Evolutionary conservation across 2,113 vertebrate species (phyloP).

Genomic region (Megaptera novaeangliae): DNA sequence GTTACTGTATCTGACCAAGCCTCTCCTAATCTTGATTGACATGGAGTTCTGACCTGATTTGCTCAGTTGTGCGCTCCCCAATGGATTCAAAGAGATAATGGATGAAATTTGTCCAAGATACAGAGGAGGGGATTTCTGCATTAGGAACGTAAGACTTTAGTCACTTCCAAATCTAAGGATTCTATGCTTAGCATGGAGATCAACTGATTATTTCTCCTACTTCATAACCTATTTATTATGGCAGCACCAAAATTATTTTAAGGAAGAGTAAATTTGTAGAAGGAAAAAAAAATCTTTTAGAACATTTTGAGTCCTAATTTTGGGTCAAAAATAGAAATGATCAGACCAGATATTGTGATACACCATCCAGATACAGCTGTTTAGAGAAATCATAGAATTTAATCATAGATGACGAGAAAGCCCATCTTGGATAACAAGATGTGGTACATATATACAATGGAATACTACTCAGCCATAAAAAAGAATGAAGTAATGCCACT

Average conservation of each 20-base stretch:
- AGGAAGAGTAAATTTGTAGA: background rate
- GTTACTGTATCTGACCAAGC: background rate
- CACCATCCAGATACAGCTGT: background rate
- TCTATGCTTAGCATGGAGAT: background rate
- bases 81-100: background rate
- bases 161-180: constrained; percentile 13
- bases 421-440: background rate
- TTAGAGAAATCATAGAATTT: background rate
- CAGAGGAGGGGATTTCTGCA: background rate
- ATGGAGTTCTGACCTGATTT: background rate
- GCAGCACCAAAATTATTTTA: background rate
- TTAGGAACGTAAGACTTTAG: background rate
- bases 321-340: background rate
- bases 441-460: background rate
- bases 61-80: background rate
- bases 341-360: background rate
- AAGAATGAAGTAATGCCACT: background rate
- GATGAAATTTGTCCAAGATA: background rate
- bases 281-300: background rate
- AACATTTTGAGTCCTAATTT: background rate
- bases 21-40: background rate
- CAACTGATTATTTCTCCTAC: background rate
- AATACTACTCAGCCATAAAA: background rate
- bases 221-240: background rate
- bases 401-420: background rate